A percentile compares a stretch with the other conserved stretches of the same genome.
These are phyloP conservation scores for Alligator sinensis DNA, from an alignment of 2,113 vertebrate genomes.

Conservation along the genomic window DNA sequence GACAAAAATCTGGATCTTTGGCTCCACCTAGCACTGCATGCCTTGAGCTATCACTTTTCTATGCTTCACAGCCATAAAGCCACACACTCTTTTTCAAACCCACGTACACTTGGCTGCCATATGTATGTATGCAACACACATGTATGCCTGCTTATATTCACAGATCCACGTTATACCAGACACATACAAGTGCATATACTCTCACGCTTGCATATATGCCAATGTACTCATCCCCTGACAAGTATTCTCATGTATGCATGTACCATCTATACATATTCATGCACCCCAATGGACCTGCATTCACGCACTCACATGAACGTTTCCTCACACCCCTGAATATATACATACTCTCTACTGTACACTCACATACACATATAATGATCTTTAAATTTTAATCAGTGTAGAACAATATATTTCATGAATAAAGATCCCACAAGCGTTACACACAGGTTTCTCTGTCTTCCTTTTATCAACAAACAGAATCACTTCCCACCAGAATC, in stretches of 20 bases:
- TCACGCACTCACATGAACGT: background rate
- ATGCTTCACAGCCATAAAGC: background rate
- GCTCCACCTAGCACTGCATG: background rate
- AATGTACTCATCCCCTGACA: background rate
- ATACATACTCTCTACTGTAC: background rate
- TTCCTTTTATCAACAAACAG: background rate
- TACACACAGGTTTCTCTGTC: background rate
- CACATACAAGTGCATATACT: background rate
- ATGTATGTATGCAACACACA: background rate
- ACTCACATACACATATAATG: background rate
- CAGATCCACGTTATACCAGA: background rate
- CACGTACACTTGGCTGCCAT: background rate
- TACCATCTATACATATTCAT: background rate
- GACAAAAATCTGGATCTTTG: background rate
- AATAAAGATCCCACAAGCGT: background rate
- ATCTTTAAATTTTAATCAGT: background rate
- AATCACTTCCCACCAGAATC: background rate
- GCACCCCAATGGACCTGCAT: background rate
- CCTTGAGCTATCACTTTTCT: background rate
- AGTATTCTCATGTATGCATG: background rate
- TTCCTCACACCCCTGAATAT: background rate
- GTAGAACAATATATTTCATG: background rate
- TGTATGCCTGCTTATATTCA: background rate
- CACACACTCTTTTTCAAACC: background rate
- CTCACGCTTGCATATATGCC: background rate